Conservation (phyloP, 2,797 vertebrate genomes). For the Vultur gryphus region DNA sequence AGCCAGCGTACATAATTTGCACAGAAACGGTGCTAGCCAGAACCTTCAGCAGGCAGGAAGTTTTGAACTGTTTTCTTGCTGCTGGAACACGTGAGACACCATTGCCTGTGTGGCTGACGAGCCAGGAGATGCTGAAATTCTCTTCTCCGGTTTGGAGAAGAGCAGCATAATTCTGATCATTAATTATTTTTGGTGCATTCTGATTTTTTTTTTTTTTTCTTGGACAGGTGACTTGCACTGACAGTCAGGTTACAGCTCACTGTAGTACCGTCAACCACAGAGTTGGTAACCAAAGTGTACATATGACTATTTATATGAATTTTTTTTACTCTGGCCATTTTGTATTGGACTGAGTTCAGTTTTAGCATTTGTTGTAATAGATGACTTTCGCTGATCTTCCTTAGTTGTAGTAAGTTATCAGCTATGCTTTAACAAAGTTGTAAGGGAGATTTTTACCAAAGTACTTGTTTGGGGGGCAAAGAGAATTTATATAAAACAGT, state of each 20-base stretch:
- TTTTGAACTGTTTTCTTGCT: not conserved
- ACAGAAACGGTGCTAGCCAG: not conserved
- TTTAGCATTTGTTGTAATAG: not conserved
- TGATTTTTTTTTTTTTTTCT: not conserved
- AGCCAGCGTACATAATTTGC: fast-evolving
- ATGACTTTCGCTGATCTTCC: not conserved
- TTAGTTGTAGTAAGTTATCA: not conserved
- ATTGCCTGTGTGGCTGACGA: not conserved
- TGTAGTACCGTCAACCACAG: not conserved
- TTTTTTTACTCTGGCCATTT: conserved; percentile 42
- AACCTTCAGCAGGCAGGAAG: not conserved
- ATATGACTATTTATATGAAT: conserved; percentile 65
- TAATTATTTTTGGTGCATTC: not conserved
- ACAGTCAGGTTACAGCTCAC: conserved; percentile 43
- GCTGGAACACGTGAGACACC: not conserved
- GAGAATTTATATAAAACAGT: not conserved
- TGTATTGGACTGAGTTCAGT: conserved; percentile 8
- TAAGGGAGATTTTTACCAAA: not conserved
- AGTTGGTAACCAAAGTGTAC: conserved; percentile 42
- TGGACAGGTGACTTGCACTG: conserved; percentile 59
- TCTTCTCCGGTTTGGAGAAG: not conserved
- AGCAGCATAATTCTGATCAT: not conserved
- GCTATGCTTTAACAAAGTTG: not conserved
- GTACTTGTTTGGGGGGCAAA: not conserved
- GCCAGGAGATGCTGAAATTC: not conserved